Conservation (phyloP, 1,140 invertebrate species). For the Platyura marginata region DNA sequence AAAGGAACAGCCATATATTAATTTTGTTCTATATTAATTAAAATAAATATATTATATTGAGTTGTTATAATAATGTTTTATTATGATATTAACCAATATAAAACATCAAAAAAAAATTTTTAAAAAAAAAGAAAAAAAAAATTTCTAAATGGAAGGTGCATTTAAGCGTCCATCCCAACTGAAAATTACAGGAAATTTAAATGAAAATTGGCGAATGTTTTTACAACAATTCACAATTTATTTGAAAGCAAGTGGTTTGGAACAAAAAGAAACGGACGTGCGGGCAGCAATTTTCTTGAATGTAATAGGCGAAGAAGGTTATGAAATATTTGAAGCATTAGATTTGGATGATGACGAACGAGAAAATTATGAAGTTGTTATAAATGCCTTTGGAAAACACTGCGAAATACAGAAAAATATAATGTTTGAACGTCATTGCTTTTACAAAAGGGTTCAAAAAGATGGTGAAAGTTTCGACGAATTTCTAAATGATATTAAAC, state of each 20-base stretch:
- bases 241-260: slow-evolving; percentile 4
- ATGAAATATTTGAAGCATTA: slow-evolving; percentile 8
- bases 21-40: too few relatives aligned
- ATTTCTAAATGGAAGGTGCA: too few relatives aligned
- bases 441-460: slow-evolving; percentile 9
- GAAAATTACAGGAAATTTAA: slow-evolving; percentile 2
- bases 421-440: slow-evolving; percentile 10
- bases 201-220: slow-evolving; percentile 9
- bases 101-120: too few relatives aligned
- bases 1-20: too few relatives aligned
- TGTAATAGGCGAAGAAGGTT: not conserved
- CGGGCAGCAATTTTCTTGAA: slow-evolving; percentile 7
- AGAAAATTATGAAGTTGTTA: slow-evolving; percentile 2
- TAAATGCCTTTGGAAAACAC: slow-evolving; percentile 8
- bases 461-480: slow-evolving; percentile 12
- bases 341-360: slow-evolving; percentile 4
- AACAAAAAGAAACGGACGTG: slow-evolving; percentile 2
- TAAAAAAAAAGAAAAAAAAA: too few relatives aligned
- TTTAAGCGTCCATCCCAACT: too few relatives aligned
- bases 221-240: slow-evolving; percentile 7
- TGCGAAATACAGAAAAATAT: slow-evolving; percentile 12
- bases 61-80: too few relatives aligned
- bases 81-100: too few relatives aligned
- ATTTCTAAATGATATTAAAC: slow-evolving; percentile 11
- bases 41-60: too few relatives aligned